A percentile compares a stretch with the other conserved stretches of the same genome.
These are phyloP conservation scores for Octomys mimax DNA, from an alignment of 2,797 vertebrate genomes.

Conservation along the genomic window DNA sequence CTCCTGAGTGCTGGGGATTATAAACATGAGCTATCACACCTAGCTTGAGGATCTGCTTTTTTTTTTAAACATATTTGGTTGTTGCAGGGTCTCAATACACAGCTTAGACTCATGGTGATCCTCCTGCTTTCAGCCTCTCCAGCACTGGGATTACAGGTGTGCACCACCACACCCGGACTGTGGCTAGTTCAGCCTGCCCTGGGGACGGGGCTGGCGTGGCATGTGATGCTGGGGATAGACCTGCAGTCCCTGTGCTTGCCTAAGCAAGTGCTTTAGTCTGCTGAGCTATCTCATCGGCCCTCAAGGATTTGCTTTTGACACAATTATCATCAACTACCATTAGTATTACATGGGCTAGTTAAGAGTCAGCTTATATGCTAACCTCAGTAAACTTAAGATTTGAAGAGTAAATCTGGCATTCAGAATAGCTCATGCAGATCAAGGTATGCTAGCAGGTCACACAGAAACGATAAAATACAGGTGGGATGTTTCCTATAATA, in stretches of 20 bases:
- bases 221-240: too few species aligned
- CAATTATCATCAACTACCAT: background rate
- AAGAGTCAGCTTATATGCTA: background rate
- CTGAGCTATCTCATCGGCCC: too few species aligned
- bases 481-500: background rate
- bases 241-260: too few species aligned
- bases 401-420: background rate
- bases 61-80: too few species aligned
- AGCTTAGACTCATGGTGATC: background rate
- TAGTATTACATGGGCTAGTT: background rate
- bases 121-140: background rate
- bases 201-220: too few species aligned
- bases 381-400: constrained; percentile 21
- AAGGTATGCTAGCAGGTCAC: background rate
- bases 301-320: background rate
- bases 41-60: too few species aligned
- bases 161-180: background rate
- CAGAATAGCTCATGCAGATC: background rate
- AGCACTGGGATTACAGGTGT: background rate
- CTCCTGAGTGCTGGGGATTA: background rate
- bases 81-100: too few species aligned
- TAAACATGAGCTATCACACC: background rate
- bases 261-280: too few species aligned
- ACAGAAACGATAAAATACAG: background rate
- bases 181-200: too few species aligned